phyloP scores from a whole-genome alignment of 2,113 vertebrate genomes.

The Ceuthmochares aereus region DNA sequence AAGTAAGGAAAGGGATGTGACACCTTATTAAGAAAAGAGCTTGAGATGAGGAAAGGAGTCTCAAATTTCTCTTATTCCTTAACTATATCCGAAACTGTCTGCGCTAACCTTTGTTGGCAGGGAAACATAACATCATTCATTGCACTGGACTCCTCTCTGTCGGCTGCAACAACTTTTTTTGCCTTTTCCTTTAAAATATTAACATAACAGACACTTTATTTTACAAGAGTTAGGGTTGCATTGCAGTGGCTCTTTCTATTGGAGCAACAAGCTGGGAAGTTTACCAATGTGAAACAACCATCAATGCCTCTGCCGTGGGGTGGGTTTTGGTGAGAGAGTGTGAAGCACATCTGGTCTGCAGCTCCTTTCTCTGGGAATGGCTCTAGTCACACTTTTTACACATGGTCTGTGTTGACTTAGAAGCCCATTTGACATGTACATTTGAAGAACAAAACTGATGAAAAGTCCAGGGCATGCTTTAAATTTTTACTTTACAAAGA shows the following conservation, averaged over 20 bases:
- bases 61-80: slow-evolving; percentile 9
- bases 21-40: not conserved
- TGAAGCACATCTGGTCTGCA: slow-evolving; percentile 41
- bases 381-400: not conserved
- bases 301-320: not conserved
- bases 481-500: not conserved
- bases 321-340: not conserved
- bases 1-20: not conserved
- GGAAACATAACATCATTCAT: not conserved
- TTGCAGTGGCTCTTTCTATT: not conserved
- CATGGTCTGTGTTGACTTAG: not conserved
- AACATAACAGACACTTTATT: not conserved
- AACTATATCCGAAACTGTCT: not conserved
- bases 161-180: slow-evolving; percentile 33
- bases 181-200: slow-evolving; percentile 33
- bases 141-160: not conserved
- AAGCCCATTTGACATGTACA: not conserved
- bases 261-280: not conserved
- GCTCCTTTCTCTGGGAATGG: slow-evolving; percentile 31
- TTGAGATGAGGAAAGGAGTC: not conserved
- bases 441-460: not conserved
- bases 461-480: not conserved
- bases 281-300: not conserved
- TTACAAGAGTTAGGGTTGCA: not conserved
- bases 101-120: not conserved